Evolutionary conservation across 2,888 invertebrate genomes (phyloP), one percentile per base, ranked within the genome.

Genomic region (Empis stercorea): DNA sequence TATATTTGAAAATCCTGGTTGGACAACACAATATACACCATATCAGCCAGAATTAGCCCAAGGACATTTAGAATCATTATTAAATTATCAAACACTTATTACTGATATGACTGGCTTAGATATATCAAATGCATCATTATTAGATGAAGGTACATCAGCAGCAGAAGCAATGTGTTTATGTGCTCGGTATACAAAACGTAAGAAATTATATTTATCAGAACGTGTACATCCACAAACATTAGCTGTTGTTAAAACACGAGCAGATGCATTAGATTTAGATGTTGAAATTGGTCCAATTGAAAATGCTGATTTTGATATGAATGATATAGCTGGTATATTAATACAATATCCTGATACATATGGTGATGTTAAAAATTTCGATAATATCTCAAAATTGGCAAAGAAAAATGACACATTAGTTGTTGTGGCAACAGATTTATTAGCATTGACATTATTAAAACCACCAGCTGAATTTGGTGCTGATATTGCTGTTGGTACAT

Each of bases 11-110:
- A 99, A 99, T 73, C 97, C 99, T 43, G 99, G 97, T 71, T 99
- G 97, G 94, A 93, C 93, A 0, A 97, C 97, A 0, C 95, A 95
- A 62, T 97, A 97, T 63, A 97, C 97, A 0, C 97, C 97, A 0
- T 97, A 97, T 67, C 99, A 99, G 68, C 94, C 99, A 9, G 99
- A 99, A 75, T 84, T 99, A 37, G 84, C 97, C 0, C 99, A 99
- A 71, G 99, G 99, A 2, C 78, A 99, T 39, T 72, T 99, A 46
- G 97, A 99, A 68, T 84, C 94, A 52, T 73, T 99, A 14, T 75
- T 99, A 13, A 99, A 99, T 71, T 99, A 94, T 64, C 99, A 99
- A 72, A 99, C 99, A 0, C 84, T 99, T 82, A 84, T 99, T 16
- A 82, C 86, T 47, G 97, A 99, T 61, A 73, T 99, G 54, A 99